Percentiles rank a stretch among this genome's conserved stretches.
Evolutionary conservation across 2,888 invertebrate species (phyloP).

Genomic region (Caenorhabditis sp.): DNA sequence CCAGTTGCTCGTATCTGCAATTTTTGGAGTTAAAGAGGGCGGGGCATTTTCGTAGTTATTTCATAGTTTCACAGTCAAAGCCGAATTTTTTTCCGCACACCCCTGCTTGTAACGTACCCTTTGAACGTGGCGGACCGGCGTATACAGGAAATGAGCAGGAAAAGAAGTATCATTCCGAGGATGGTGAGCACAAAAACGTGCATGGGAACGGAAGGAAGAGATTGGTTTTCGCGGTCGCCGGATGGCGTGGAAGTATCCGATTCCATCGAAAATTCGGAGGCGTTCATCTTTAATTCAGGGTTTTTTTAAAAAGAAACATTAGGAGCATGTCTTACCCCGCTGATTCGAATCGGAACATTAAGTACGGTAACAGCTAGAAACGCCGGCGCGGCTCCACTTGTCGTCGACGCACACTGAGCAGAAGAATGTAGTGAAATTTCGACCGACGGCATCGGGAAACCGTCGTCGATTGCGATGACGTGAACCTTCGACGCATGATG

Average conservation of each 20-base stretch:
- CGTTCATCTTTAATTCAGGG: too few species aligned
- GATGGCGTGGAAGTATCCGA: conserved; percentile 1
- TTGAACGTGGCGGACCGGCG: conserved; percentile 47
- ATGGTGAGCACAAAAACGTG: conserved; percentile 46
- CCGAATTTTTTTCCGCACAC: too few species aligned
- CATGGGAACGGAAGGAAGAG: conserved; percentile 33
- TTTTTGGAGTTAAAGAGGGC: too few species aligned
- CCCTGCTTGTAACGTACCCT: conserved; percentile 35
- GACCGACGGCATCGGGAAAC: conserved; percentile 32
- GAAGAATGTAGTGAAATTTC: conserved; percentile 48
- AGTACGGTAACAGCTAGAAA: conserved; percentile 39
- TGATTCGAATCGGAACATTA: conserved; percentile 41
- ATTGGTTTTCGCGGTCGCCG: not conserved
- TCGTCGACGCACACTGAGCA: conserved; percentile 30
- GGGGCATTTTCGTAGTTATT: too few species aligned
- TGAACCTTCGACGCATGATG: conserved; percentile 57
- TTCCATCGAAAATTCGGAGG: conserved; percentile 9
- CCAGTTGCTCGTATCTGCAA: conserved; percentile 75
- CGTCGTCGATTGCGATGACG: conserved; percentile 46
- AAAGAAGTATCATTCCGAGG: conserved; percentile 17
- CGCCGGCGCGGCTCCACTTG: conserved; percentile 26
- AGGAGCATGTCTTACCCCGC: too few species aligned
- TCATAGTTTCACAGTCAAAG: too few species aligned
- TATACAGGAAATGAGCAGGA: conserved; percentile 20
- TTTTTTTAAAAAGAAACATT: too few species aligned